These are phyloP conservation scores for Choristoneura rosaceana DNA, from an alignment of 2,888 invertebrate species.

Conservation along the genomic window DNA sequence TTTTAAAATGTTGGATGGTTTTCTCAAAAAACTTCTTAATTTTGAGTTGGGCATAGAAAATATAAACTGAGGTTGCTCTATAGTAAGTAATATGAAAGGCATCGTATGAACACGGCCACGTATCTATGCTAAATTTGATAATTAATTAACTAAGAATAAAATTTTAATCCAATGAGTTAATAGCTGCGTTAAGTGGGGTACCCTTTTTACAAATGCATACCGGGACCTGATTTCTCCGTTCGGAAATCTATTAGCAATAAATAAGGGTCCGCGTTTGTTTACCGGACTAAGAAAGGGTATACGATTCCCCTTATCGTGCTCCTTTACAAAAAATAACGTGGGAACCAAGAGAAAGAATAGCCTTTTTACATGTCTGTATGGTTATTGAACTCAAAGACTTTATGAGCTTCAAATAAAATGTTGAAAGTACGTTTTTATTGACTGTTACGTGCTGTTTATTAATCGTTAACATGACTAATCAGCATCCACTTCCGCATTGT, in stretches of 20 bases:
- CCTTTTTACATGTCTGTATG: constrained; percentile 71
- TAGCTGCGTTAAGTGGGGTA: constrained; percentile 56
- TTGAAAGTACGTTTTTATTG: constrained; percentile 34
- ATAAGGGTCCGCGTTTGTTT: constrained; percentile 78
- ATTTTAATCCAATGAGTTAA: constrained; percentile 17
- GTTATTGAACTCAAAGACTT: constrained; percentile 69
- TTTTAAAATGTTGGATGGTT: too few species aligned
- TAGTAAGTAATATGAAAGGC: neutral
- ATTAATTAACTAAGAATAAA: constrained; percentile 11
- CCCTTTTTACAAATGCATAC: constrained; percentile 69
- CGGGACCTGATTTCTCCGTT: constrained; percentile 69
- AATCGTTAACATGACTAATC: constrained; percentile 45
- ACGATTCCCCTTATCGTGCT: constrained; percentile 80
- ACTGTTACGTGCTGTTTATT: constrained; percentile 34
- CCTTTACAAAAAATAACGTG: constrained; percentile 82
- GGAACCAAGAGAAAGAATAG: constrained; percentile 79
- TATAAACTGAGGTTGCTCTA: neutral
- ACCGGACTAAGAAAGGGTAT: constrained; percentile 80
- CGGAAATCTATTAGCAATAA: constrained; percentile 82
- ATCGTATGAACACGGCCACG: neutral
- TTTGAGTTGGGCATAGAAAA: neutral
- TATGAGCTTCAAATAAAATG: constrained; percentile 58
- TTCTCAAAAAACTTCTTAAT: neutral
- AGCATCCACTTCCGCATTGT: constrained; percentile 44
- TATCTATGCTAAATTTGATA: neutral